Evolutionary conservation across 2,113 vertebrate genomes (phyloP).

Genomic region (Mellivora capensis): DNA sequence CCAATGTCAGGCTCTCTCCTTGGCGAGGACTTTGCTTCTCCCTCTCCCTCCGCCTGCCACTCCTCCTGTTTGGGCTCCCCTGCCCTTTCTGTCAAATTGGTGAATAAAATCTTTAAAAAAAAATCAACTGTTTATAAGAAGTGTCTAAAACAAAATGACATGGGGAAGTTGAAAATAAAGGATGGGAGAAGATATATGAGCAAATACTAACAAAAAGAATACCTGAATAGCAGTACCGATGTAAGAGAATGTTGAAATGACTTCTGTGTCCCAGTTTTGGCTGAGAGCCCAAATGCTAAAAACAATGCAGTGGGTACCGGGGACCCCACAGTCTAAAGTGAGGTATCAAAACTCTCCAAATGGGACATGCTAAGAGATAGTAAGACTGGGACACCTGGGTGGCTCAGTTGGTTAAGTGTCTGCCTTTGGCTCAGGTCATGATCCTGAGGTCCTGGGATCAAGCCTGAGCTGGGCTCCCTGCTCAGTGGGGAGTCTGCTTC

Average conservation of each 20-base stretch:
- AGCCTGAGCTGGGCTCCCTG: not conserved
- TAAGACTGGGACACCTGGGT: not conserved
- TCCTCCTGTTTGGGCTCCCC: no score
- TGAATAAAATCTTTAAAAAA: no score
- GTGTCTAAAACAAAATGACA: not conserved
- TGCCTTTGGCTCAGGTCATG: not conserved
- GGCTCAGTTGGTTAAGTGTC: not conserved
- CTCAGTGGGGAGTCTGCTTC: not conserved
- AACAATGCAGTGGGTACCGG: not conserved
- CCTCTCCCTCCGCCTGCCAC: no score
- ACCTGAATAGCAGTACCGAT: not conserved
- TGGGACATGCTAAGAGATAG: not conserved
- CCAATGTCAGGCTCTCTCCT: no score
- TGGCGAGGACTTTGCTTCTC: no score
- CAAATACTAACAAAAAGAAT: not conserved
- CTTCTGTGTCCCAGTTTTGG: not conserved
- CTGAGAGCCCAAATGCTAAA: not conserved
- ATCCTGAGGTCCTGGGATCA: not conserved
- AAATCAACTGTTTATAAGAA: not conserved
- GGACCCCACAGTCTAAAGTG: not conserved
- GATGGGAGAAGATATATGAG: not conserved
- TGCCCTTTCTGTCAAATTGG: no score
- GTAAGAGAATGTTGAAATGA: not conserved
- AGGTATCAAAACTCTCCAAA: not conserved
- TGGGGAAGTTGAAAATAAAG: not conserved